Evolutionary conservation across 2,888 invertebrate genomes (phyloP), one percentile per base, ranked within the genome.

Genomic region (Pyralis farinalis): DNA sequence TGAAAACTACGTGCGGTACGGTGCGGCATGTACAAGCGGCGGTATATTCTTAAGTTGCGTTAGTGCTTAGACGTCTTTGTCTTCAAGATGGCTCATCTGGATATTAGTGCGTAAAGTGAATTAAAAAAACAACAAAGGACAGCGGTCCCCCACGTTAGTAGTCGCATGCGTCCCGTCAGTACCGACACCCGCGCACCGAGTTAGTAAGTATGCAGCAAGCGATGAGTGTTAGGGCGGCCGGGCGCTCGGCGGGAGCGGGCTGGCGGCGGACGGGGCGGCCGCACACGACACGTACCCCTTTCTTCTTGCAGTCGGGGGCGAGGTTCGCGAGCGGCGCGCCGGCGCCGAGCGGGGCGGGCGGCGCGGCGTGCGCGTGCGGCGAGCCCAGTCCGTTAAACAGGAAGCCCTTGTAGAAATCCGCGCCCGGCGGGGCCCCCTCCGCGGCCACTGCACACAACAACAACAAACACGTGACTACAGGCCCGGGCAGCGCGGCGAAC

Each of bases 381-480:
- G 69, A 79, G 84, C 90, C 92, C 92, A 79, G 84, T 90, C 92
- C 92, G 91, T 92, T 94, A 94, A 91, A 94, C 92, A 91, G 91
- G 93, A 91, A 93, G 92, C 91, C 93, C 93, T 95, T 95, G 95
- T 93, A 95, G 94, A 93, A 93, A 92, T 95, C 95, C 93, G 92
- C 92, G 92, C 93, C 92, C 92, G 93, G 92, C 92, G 93, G 92
- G 90, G 92, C 92, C 90, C 93, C 93, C 91, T 93, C 94, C 90
- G 93, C 93, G 92, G 94, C 94, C 94, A 94, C 94, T 94, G 94
- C 90, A 94, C 93, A 70, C 91, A 89, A 85, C 75, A 93, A 70
- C 91, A 89, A 85, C 75, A 81, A 72, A 68, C 65, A 62, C 58
- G 63, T 68, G 60, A 66, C 16, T 16, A 3, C 16, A 3, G 16